Conservation (phyloP, 2,797 vertebrate species). For the Typhlichthys eigenmanni region DNA sequence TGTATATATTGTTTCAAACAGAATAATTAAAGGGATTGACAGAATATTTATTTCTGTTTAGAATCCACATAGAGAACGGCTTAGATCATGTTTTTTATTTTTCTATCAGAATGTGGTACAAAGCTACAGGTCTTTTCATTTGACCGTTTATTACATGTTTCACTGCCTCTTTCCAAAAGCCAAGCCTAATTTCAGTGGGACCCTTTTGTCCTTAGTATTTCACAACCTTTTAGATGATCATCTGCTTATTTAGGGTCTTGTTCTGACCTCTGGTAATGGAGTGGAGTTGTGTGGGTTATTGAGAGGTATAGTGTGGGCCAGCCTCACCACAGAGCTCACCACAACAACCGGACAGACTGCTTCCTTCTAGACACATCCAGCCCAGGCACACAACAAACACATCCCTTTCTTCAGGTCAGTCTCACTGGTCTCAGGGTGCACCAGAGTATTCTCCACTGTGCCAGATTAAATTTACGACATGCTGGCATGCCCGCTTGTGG, state of each 20-base stretch:
- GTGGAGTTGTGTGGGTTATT: constrained; percentile 36
- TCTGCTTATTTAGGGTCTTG: constrained; percentile 35
- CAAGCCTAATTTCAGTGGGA: constrained; percentile 42
- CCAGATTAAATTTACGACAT: constrained; percentile 74
- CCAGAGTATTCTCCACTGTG: constrained; percentile 58
- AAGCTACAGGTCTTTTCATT: constrained; percentile 37
- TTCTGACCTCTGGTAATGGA: constrained; percentile 38
- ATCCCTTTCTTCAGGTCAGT: constrained; percentile 65
- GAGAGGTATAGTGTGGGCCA: constrained; percentile 20
- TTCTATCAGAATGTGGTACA: constrained; percentile 27
- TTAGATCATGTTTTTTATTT: constrained; percentile 56
- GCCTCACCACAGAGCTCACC: constrained; percentile 53
- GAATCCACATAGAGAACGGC: constrained; percentile 44
- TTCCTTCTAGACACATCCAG: constrained; percentile 53
- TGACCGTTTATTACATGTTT: constrained; percentile 46
- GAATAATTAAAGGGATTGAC: constrained; percentile 56
- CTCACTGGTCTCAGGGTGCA: constrained; percentile 57
- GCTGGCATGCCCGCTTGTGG: constrained; percentile 70
- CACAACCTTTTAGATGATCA: constrained; percentile 31
- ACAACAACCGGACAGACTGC: constrained; percentile 67
- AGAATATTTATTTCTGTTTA: constrained; percentile 51
- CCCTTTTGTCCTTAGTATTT: constrained; percentile 41
- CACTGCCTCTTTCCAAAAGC: constrained; percentile 22
- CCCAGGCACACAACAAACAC: constrained; percentile 57
- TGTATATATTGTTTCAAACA: constrained; percentile 46